Evolutionary conservation across 2,888 invertebrate species (phyloP), one percentile per base, ranked within the genome.

Genomic region (Apamea crenata): DNA sequence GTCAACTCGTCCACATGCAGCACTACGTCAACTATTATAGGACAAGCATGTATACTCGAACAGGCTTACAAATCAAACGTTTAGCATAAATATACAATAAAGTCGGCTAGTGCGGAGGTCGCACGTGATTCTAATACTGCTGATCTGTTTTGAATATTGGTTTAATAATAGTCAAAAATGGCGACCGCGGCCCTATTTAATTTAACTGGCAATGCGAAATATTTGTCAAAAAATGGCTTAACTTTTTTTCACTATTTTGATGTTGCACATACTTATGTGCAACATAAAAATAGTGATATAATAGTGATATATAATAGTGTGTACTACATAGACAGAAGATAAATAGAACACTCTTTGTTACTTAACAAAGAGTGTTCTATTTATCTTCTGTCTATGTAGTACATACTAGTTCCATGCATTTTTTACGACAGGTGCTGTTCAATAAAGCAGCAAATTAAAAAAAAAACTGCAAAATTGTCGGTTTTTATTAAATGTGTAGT

Each of bases 21-120:
- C 25, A 65, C 40, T 70, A 81, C 70, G 21, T 77, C 53, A 71
- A 14, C 67, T 44, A 44, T 44, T 44, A 44, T 44, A 63, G 44
- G 65, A 70, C 66, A 65, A 66, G 14, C 50, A 16, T 56, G 14
- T 76, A 73, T 18, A 77, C 56, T 77, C 75, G 71, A 74, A 50
- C 86, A 32, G 80, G 86, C 81, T 88, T 87, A 90, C 92, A 92
- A 92, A 92, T 91, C 91, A 93, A 91, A 91, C 81, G 89, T 81
- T 93, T 93, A 90, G 91, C 91, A 93, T 93, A 93, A 93, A 92
- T 91, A 90, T 87, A 86, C 91, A 87, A 91, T 88, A 87, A 89
- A 75, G 74, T 78, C 63, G 7, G 77, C 77, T 73, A 79, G 87
- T 44, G 68, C 66, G 66, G 80, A 87, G 88, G 87, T 76, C 87